These are phyloP conservation scores for Elmis aenea DNA, from an alignment of 2,888 invertebrate genomes.

Conservation along the genomic window DNA sequence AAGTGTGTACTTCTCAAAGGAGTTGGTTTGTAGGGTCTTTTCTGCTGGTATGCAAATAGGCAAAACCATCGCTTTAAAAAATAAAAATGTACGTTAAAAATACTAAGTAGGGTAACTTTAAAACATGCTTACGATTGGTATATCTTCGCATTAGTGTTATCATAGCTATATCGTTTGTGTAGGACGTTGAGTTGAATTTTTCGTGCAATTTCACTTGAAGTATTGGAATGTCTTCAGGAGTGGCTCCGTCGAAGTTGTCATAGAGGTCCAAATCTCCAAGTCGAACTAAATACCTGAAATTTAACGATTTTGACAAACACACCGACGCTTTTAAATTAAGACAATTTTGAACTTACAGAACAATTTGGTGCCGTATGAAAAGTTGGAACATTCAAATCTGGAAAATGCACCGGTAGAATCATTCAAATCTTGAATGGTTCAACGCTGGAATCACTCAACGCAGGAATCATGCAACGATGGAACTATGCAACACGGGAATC, in stretches of 20 bases:
- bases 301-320: too few species aligned
- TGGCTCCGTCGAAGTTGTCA: conserved; percentile 58
- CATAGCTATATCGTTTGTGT: conserved; percentile 75
- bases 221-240: conserved; percentile 58
- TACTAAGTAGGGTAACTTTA: too few species aligned
- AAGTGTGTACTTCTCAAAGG: conserved; percentile 56
- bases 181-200: conserved; percentile 50
- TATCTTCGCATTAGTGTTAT: conserved; percentile 58
- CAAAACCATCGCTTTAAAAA: conserved; percentile 56
- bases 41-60: conserved; percentile 72
- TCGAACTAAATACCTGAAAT: conserved; percentile 59
- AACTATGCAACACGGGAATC: too few species aligned
- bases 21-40: conserved; percentile 50
- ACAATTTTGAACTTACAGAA: too few species aligned
- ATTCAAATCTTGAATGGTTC: too few species aligned
- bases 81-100: too few species aligned
- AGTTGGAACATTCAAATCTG: too few species aligned
- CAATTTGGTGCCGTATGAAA: too few species aligned
- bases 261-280: conserved; percentile 74
- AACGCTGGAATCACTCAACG: too few species aligned
- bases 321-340: background rate
- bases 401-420: too few species aligned
- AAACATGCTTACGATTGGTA: conserved; percentile 26
- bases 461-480: too few species aligned
- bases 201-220: conserved; percentile 61